Evolutionary conservation across 1,140 invertebrate species (phyloP), one percentile per base, ranked within the genome.

Genomic region (Glomeris maerens): DNA sequence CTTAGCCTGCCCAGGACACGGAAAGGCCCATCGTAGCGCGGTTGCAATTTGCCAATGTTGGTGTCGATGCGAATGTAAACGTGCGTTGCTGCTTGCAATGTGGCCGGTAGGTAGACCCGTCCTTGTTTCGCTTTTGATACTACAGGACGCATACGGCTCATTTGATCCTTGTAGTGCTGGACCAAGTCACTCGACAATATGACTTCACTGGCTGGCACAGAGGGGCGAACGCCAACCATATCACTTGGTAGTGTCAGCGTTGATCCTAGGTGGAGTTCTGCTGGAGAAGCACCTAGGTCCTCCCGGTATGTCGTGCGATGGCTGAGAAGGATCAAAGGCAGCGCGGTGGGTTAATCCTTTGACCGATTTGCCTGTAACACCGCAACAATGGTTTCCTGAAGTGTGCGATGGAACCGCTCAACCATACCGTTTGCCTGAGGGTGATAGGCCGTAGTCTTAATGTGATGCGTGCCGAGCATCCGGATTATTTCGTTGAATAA

Each of bases 351-450:
- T 23, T 17, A 42, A 4, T 4, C 10, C 4, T 42, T 17, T 10
- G 4, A 21, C 10, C 4, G 10, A 17, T 42, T 10, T 17, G 4
- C 4, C 4, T 5, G 17, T 13, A 57, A 10, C 58, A 52, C 25
- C 60, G 63, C 29, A n/a, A n/a, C n/a, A n/a, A n/a, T n/a, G n/a
- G n/a, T n/a, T n/a, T n/a, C n/a, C 49, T 55, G 55, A 2, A 63
- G 27, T 27, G 52, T 55, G 1, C 52, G 23, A 46, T 64, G 60
- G 26, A 60, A 57, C 0, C 56, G 36, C 52, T 63, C 60, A 3
- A 61, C 57, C 22, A 56, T 42, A 10, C 62, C 63, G 45, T 67
- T 66, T 0, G 52, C 45, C 17, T 54, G 50, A 17, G 65, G 62
- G 39, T 61, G 54, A 38, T 61, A 60, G 4, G 55, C 26, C 2